Base-by-base conservation (phyloP, 2,888 invertebrate species). In the Papilio protenor region DNA sequence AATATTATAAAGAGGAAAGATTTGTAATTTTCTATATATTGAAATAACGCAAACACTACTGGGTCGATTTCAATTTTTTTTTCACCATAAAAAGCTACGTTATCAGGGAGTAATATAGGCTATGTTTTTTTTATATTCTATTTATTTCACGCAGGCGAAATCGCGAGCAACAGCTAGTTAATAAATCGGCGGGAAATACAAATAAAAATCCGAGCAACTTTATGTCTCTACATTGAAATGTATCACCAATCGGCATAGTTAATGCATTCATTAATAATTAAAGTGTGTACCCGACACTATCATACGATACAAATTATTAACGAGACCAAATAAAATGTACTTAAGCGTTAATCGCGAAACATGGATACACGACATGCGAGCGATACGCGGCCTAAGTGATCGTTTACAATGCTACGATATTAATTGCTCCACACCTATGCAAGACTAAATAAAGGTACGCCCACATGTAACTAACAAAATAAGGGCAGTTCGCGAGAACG, bases 321-420 rank as follows among this genome's bases (percentile, higher is more conserved):
- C 80, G 57, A 49, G 71, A 40, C 70, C 33, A 78, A 81, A 81
- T 82, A 82, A 83, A 84, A 81, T 83, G 81, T 81, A 81, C 82
- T 82, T 80, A 81, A 77, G 78, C 78, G 80, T 76, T 76, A 76
- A 81, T 80, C 77, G 81, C 80, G 80, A 81, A 79, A 75, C 79
- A 72, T 64, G 70, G 59, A 47, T 45, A 23, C 64, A 66, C 77
- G 78, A 82, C 79, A 80, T 79, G 80, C 81, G 80, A 66, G 70
- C 57, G 83, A 82, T 83, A 84, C 69, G 69, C 79, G 75, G 11
- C 73, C 80, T 83, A 84, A 84, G 84, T 83, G 84, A 83, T 84
- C 84, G 79, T 81, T 83, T 83, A 83, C 83, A 77, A 80, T 80
- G 59, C 79, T 71, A 55, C 27, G 52, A 79, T 83, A 84, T 82